Base-by-base conservation (phyloP, 1,140 invertebrate genomes). In the Elymnias hypermnestra region DNA sequence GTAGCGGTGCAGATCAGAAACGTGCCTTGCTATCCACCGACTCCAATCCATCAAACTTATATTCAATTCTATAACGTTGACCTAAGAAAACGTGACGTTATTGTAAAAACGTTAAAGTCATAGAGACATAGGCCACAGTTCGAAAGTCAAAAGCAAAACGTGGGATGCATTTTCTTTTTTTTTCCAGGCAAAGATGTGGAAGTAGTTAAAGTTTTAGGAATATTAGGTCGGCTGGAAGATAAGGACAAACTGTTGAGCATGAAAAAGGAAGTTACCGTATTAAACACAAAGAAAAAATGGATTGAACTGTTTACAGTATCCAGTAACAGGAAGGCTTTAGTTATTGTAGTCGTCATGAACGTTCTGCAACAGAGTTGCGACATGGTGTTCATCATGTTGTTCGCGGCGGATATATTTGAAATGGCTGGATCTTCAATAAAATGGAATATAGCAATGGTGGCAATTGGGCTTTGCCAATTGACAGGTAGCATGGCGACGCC, bases 381-480 rank as follows among this genome's bases (percentile, higher is more conserved):
- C 13, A 59, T 83, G 15, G 58, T 88, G 53, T 86, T 81, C 2
- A 62, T 90, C 3, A 78, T 88, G 42, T 89, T 89, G 45, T 89
- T 89, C 46, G 75, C 87, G 0, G 79, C 83, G 0, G 58, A 68
- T 2, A 89, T 82, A 60, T 89, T 79, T 29, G 41, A 74, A 41
- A 47, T 63, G 4, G 72, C 70, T n/a, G 59, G 46, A 10, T 68
- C 68, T 3, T 60, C 59, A 3, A 39, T 76, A 14, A 19, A 54
- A 21, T 48, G 61, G 6, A 33, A 58, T 31, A 25, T 68, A 42
- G 54, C 58, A 0, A 61, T 64, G 3, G 63, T 74, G 19, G 57
- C 65, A 9, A 50, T 73, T 17, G 65, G 60, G 36, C 23, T 46
- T 7, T 86, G 89, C 6, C 87, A 89, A 57, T 74, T 91, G 3